Conservation (phyloP, 2,797 vertebrate genomes). For the Scolopax rusticola region DNA sequence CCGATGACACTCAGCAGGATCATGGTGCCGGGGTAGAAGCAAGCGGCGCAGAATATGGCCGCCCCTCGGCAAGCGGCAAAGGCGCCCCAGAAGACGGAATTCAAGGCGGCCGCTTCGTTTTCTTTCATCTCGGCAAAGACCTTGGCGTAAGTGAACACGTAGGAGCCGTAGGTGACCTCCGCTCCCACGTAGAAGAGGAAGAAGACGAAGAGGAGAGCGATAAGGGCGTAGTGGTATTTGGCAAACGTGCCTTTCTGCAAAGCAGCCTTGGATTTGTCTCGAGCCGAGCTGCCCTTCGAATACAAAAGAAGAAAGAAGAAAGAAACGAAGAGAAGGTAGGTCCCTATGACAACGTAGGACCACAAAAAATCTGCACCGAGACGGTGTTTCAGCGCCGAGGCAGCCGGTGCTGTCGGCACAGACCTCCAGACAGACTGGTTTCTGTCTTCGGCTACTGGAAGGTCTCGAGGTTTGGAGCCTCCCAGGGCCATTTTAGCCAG, state of each 20-base stretch:
- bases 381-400: not conserved
- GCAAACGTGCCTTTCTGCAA: conserved; percentile 74
- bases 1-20: conserved; percentile 87
- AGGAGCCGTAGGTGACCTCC: conserved; percentile 92
- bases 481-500: conserved; percentile 86
- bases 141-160: conserved; percentile 88
- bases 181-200: conserved; percentile 94
- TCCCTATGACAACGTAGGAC: conserved; percentile 87
- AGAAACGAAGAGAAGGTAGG: conserved; percentile 83
- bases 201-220: conserved; percentile 88
- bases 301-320: conserved; percentile 85
- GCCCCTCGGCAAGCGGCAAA: conserved; percentile 87
- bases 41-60: conserved; percentile 88
- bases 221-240: conserved; percentile 84
- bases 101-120: conserved; percentile 85
- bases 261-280: conserved; percentile 57
- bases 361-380: conserved; percentile 79
- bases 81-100: conserved; percentile 91
- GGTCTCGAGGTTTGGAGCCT: not conserved
- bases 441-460: not conserved
- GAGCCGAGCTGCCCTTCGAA: conserved; percentile 55
- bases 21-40: conserved; percentile 87
- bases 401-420: not conserved
- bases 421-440: not conserved
- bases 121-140: conserved; percentile 80